These are phyloP conservation scores for Neomonachus schauinslandi DNA, from an alignment of 2,113 vertebrate genomes.

Conservation along the genomic window DNA sequence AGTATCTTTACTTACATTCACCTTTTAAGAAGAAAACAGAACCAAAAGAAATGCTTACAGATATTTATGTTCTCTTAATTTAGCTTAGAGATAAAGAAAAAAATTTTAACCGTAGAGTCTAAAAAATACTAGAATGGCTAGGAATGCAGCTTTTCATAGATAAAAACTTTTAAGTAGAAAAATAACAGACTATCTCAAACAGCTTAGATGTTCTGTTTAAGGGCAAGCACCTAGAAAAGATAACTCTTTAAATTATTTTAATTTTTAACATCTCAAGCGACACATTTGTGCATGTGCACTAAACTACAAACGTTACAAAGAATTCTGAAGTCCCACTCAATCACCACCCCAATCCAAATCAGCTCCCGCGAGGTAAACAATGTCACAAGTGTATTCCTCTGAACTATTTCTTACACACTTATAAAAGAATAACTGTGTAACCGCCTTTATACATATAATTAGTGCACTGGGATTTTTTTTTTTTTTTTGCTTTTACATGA, in stretches of 20 bases:
- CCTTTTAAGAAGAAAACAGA: conserved; percentile 36
- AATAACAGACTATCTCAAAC: not conserved
- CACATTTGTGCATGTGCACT: conserved; percentile 1
- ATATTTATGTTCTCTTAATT: conserved; percentile 13
- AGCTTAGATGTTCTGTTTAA: not conserved
- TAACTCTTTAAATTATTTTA: conserved; percentile 45
- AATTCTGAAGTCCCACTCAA: not conserved
- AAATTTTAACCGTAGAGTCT: not conserved
- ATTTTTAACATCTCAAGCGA: conserved; percentile 39
- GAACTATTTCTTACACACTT: not conserved
- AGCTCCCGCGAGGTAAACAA: not conserved
- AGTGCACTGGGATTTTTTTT: not conserved
- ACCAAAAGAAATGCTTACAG: not conserved
- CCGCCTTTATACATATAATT: not conserved
- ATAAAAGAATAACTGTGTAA: not conserved
- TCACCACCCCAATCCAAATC: conserved; percentile 6
- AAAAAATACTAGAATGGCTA: not conserved
- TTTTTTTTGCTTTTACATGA: conserved; percentile 44
- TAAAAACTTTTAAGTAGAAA: conserved; percentile 29
- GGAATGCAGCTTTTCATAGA: conserved; percentile 13
- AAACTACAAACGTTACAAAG: conserved; percentile 34
- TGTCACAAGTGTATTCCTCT: not conserved
- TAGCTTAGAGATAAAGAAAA: conserved; percentile 11
- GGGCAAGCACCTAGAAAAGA: conserved; percentile 21
- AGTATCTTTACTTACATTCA: not conserved